phyloP scores from a whole-genome alignment of 2,888 invertebrate species.

The Amphipoea lucens region DNA sequence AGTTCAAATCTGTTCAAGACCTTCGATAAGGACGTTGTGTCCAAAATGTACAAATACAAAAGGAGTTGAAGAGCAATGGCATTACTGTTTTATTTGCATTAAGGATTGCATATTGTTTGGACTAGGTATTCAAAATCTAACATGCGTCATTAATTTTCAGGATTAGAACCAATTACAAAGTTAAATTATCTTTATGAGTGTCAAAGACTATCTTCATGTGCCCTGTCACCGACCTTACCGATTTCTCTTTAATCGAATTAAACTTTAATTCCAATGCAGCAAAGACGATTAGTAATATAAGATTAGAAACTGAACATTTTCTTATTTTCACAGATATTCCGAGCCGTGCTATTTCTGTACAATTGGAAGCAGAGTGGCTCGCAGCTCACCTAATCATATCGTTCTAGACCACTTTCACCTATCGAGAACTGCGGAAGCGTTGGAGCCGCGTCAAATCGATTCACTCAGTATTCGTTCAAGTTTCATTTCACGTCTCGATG shows the following conservation, averaged over 20 bases:
- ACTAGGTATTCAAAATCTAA: not conserved
- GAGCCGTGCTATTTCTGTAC: conserved; percentile 32
- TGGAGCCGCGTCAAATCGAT: conserved; percentile 72
- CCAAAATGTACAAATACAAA: conserved; percentile 23
- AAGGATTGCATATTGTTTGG: not conserved
- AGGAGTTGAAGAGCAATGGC: conserved; percentile 39
- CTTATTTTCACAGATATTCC: conserved; percentile 53
- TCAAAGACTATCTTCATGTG: not conserved
- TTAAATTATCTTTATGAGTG: not conserved
- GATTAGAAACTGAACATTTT: conserved; percentile 49
- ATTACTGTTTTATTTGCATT: conserved; percentile 7
- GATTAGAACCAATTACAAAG: not conserved
- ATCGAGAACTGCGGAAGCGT: conserved; percentile 69
- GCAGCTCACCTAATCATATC: conserved; percentile 61
- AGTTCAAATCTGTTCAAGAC: conserved; percentile 20
- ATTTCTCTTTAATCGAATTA: conserved; percentile 40
- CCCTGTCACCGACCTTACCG: conserved; percentile 3
- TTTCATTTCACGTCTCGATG: conserved; percentile 76
- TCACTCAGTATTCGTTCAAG: conserved; percentile 64
- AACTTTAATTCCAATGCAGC: conserved; percentile 12
- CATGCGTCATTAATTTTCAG: not conserved
- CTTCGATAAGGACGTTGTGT: conserved; percentile 15
- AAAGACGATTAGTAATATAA: conserved; percentile 24
- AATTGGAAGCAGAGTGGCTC: conserved; percentile 44
- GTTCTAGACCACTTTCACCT: conserved; percentile 71